Evolutionary conservation across 2,797 vertebrate genomes (phyloP).

Genomic region (Diplodus sargus): DNA sequence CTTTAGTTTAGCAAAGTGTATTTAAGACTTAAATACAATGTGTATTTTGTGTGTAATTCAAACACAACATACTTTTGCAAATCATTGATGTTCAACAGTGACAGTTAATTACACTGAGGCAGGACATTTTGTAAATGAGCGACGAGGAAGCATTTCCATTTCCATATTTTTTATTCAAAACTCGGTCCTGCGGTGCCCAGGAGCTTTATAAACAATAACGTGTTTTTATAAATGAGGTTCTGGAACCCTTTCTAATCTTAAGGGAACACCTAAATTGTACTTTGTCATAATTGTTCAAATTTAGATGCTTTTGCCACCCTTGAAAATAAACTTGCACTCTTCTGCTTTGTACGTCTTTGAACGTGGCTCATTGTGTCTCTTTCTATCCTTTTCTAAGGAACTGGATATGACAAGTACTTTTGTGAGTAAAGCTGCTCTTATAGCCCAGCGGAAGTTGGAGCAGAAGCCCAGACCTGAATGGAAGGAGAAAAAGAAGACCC

Average conservation of each 20-base stretch:
- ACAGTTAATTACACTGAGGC: background rate
- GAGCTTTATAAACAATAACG: no score
- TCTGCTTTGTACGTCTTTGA: background rate
- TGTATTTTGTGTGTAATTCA: background rate
- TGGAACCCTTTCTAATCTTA: no score
- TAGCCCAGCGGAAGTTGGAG: conserved; percentile 81
- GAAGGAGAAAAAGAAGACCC: conserved; percentile 67
- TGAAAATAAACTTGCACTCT: no score
- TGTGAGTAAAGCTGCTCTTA: conserved; percentile 84
- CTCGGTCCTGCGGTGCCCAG: no score
- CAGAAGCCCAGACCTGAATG: conserved; percentile 72
- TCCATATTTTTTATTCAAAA: background rate
- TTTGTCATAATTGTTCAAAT: no score
- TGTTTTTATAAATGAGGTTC: no score
- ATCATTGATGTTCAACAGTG: background rate
- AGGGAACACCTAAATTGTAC: no score
- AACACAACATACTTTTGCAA: background rate
- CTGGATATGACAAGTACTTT: conserved; percentile 85
- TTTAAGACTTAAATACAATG: no score
- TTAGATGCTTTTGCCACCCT: no score
- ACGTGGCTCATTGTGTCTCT: background rate
- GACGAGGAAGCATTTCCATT: background rate
- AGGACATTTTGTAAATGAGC: background rate
- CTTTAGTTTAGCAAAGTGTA: no score
- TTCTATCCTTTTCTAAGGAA: conserved; percentile 62